These are phyloP conservation scores for Aeoliscus strigatus DNA, from an alignment of 2,797 vertebrate species.

Conservation along the genomic window DNA sequence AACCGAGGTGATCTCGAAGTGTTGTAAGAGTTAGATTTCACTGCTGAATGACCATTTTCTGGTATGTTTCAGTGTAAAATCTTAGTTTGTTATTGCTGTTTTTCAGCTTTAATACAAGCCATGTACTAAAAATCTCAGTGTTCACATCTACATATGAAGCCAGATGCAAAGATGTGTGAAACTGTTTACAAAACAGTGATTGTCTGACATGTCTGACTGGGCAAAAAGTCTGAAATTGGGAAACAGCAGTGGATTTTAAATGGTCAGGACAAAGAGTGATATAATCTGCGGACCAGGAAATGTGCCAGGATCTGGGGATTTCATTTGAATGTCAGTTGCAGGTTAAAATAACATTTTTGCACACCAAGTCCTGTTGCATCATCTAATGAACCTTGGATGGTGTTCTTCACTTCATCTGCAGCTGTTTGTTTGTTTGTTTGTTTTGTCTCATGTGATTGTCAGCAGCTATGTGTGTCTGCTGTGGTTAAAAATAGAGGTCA, in stretches of 20 bases:
- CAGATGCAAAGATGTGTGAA: no score
- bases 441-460: no score
- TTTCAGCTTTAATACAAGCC: no score
- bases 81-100: no score
- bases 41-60: no score
- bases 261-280: slow-evolving; percentile 24
- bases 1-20: no score
- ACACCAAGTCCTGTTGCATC: slow-evolving; percentile 12
- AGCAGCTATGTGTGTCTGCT: no score
- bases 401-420: background rate
- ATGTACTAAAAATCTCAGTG: no score
- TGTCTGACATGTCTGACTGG: slow-evolving; percentile 8
- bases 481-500: no score
- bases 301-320: slow-evolving; percentile 15
- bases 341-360: slow-evolving; percentile 26
- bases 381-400: slow-evolving; percentile 9
- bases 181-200: background rate
- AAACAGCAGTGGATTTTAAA: slow-evolving; percentile 31
- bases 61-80: no score
- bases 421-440: no score
- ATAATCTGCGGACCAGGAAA: slow-evolving; percentile 25
- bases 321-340: slow-evolving; percentile 13
- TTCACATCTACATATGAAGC: no score
- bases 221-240: slow-evolving; percentile 24
- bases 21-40: background rate